Percentiles rank a stretch among this genome's conserved stretches.
These are phyloP conservation scores for Collichthys lucidus DNA, from an alignment of 2,113 vertebrate genomes.

Conservation along the genomic window DNA sequence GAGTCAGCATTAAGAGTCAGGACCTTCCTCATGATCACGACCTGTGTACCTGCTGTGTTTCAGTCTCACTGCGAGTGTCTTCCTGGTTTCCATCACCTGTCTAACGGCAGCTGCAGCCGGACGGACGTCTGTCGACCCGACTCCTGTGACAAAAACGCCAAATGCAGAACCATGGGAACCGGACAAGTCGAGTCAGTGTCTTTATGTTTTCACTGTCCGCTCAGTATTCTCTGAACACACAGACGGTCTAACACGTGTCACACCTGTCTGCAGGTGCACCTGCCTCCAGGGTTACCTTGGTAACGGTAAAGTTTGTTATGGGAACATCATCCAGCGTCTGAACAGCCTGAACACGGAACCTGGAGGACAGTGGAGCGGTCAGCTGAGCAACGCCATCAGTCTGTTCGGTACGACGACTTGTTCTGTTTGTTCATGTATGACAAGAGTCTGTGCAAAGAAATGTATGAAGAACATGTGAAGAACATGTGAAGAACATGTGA, in stretches of 20 bases:
- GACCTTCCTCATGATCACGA: too few relatives aligned
- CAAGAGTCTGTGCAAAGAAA: too few relatives aligned
- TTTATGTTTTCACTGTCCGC: background rate
- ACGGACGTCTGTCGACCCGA: constrained; percentile 83
- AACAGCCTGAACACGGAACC: constrained; percentile 86
- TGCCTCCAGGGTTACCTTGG: constrained; percentile 88
- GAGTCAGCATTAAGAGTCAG: too few relatives aligned
- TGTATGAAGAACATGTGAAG: too few relatives aligned
- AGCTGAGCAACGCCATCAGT: constrained; percentile 85
- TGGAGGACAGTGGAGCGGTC: constrained; percentile 87
- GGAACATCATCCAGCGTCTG: constrained; percentile 89
- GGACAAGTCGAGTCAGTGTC: constrained; percentile 85
- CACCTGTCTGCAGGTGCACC: constrained; percentile 83
- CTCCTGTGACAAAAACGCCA: constrained; percentile 88
- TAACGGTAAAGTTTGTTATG: constrained; percentile 88
- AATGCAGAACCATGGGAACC: constrained; percentile 84
- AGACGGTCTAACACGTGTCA: background rate
- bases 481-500: too few relatives aligned
- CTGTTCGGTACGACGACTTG: constrained; percentile 85
- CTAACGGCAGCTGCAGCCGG: constrained; percentile 85
- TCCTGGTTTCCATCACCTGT: constrained; percentile 84
- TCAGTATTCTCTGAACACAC: too few relatives aligned
- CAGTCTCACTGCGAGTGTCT: constrained; percentile 95
- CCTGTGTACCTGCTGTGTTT: constrained; percentile 26
- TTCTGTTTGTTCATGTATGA: too few relatives aligned